Evolutionary conservation across 2,888 invertebrate species (phyloP).

Genomic region (Oscheius sp.): DNA sequence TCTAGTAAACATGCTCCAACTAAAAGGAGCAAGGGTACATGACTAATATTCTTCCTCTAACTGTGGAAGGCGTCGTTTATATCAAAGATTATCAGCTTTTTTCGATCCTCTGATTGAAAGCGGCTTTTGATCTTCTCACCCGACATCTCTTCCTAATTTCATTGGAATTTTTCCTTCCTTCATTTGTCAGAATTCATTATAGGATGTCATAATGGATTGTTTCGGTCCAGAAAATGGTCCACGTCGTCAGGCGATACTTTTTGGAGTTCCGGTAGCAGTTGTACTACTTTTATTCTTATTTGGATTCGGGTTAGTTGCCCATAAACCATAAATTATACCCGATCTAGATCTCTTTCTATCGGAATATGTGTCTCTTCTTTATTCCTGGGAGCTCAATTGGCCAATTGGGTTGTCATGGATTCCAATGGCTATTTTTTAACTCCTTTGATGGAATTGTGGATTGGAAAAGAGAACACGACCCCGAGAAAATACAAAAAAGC

Average conservation of each 20-base stretch:
- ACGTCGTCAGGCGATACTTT: slow-evolving; percentile 12
- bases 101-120: too few species aligned
- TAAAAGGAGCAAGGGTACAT: neutral
- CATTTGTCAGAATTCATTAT: neutral
- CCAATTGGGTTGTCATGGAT: slow-evolving; percentile 26
- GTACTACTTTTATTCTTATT: slow-evolving; percentile 3
- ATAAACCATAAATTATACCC: neutral
- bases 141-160: neutral
- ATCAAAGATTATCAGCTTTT: neutral
- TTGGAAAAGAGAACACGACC: neutral
- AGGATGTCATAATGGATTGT: slow-evolving; percentile 19
- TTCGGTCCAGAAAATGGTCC: slow-evolving; percentile 8
- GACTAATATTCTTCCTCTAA: neutral
- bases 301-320: slow-evolving; percentile 36
- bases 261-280: slow-evolving; percentile 2
- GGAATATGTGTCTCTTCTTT: slow-evolving; percentile 35
- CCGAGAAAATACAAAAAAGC: neutral
- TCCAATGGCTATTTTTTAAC: slow-evolving; percentile 26
- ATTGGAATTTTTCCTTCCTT: too few species aligned
- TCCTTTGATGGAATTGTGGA: slow-evolving; percentile 26
- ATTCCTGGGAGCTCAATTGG: slow-evolving; percentile 30
- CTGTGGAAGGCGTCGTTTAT: too few species aligned
- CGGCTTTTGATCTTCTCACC: too few species aligned
- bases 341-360: slow-evolving; percentile 30
- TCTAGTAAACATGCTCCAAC: neutral